Conservation (phyloP, 2,797 vertebrate species). For the Tadarida brasiliensis region DNA sequence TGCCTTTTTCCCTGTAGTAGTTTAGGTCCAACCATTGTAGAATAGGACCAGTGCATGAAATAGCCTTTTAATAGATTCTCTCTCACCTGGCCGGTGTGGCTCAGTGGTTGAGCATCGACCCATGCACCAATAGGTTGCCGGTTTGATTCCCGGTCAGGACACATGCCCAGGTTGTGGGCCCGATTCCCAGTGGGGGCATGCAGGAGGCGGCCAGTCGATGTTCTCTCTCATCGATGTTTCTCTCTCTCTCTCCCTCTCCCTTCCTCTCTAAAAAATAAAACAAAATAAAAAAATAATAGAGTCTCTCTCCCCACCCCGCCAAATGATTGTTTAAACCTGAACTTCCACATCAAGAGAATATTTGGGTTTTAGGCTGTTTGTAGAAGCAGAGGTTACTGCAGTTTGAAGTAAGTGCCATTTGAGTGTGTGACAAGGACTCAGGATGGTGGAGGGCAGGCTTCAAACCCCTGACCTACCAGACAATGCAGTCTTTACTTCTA, state of each 20-base stretch:
- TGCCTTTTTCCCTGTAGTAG: neutral
- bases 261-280: too few species aligned
- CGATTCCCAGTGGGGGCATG: too few species aligned
- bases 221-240: too few species aligned
- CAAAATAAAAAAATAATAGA: too few species aligned
- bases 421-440: slow-evolving; percentile 74
- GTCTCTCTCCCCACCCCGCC: neutral
- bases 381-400: slow-evolving; percentile 69
- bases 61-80: neutral
- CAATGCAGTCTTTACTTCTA: neutral
- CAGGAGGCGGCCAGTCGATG: too few species aligned
- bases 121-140: too few species aligned
- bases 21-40: neutral
- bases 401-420: neutral
- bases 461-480: neutral
- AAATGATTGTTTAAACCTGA: slow-evolving; percentile 35
- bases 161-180: too few species aligned
- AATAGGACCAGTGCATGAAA: neutral
- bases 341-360: slow-evolving; percentile 74
- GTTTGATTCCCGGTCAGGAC: too few species aligned
- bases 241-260: too few species aligned
- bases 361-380: slow-evolving; percentile 77
- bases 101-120: too few species aligned
- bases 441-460: slow-evolving; percentile 14
- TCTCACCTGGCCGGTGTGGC: too few species aligned